These are phyloP conservation scores for Sandelia bainsii DNA, from an alignment of 2,797 vertebrate genomes.

Conservation along the genomic window DNA sequence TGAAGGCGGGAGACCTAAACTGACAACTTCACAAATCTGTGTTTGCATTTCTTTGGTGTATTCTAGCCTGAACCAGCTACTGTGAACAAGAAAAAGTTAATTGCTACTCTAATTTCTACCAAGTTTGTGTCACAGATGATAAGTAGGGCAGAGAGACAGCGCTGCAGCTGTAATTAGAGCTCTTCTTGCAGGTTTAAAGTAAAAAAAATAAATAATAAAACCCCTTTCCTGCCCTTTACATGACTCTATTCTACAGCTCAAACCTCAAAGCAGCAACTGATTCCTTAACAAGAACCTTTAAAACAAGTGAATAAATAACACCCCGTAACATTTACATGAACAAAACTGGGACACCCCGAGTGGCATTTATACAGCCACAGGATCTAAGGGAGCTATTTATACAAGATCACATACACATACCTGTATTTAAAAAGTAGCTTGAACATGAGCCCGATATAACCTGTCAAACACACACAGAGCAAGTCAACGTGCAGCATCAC, in stretches of 20 bases:
- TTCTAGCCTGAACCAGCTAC: neutral
- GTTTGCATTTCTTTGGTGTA: neutral
- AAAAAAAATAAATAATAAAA: neutral
- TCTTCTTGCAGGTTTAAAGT: slow-evolving; percentile 5
- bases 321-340: slow-evolving; percentile 9
- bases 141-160: slow-evolving; percentile 31
- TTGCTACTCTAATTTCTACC: slow-evolving; percentile 1
- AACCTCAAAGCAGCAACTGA: slow-evolving; percentile 1
- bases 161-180: slow-evolving; percentile 33
- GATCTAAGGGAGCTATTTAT: neutral
- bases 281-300: neutral
- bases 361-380: neutral
- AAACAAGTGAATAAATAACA: slow-evolving; percentile 6
- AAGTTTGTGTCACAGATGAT: slow-evolving; percentile 1
- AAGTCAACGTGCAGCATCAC: too few species aligned
- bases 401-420: too few species aligned
- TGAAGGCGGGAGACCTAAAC: too few species aligned
- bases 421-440: neutral
- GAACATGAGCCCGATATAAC: too few species aligned
- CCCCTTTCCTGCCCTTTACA: slow-evolving; percentile 7
- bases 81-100: slow-evolving; percentile 1
- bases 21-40: too few species aligned
- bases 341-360: slow-evolving; percentile 30
- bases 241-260: neutral
- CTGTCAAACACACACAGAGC: too few species aligned